Base-by-base conservation (phyloP, 2,113 vertebrate species). In the Ellobius talpinus region DNA sequence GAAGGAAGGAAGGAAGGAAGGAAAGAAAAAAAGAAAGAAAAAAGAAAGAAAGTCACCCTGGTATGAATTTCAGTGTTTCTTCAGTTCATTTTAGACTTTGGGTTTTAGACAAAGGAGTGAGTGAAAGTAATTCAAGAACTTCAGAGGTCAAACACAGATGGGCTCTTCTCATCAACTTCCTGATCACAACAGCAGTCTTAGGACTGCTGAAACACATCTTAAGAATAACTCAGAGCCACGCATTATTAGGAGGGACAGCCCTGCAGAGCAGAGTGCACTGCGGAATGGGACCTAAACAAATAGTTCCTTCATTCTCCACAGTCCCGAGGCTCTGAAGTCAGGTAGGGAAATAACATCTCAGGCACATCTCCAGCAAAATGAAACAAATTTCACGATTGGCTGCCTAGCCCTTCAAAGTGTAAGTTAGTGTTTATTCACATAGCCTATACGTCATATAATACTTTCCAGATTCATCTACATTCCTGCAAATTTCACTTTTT, bases 101-200 rank as follows among this genome's bases (percentile, higher is more conserved):
- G 17, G 91, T 92, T 98, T 90, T 82, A 76, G 39, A 96, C 68
- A 91, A 96, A 95, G 85, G 65, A 92, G 74, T 85, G 65, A 92
- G 74, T 85, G 76, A 90, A 93, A 97, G 90, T 91, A 96, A 85
- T 90, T 96, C 91, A 97, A 97, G 88, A 42, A 87, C 77, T 87
- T 79, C 31, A 91, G 87, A 82, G 50, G 58, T 70, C 87, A 76
- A 95, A 97, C 50, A 95, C 90, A 91, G 87, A 85, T 2, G 74
- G 58, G 76, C 76, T 23, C 96, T 87, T 93, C 89, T 94, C 77
- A 88, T 90, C 58, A 78, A 91, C 93, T 87, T 90, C 88, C 78
- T 88, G 90, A 94, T 84, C 89, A 31, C 82, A 82, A 87, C 55
- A 58, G 55, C 55, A 58, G 55, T 58, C 86, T 97, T 42, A 66